Conservation (phyloP, 2,888 invertebrate genomes). For the Seladonia tumulorum region DNA sequence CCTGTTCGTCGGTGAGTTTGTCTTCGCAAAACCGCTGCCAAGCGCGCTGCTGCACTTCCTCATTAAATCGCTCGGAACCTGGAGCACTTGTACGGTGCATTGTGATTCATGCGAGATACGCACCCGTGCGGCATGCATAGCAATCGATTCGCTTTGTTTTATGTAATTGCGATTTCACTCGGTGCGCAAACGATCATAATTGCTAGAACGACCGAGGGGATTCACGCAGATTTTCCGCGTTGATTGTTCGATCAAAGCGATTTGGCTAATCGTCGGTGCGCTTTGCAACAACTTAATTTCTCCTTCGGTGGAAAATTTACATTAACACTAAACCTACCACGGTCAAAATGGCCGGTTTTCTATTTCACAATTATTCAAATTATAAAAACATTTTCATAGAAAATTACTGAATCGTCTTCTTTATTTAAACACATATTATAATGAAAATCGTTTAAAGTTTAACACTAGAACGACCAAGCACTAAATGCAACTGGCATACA, state of each 20-base stretch:
- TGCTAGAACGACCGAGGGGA: not conserved
- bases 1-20: slow-evolving; percentile 68
- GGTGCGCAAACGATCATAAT: not conserved
- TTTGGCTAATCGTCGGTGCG: not conserved
- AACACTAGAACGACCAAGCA: too few species aligned
- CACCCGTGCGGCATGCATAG: slow-evolving; percentile 4
- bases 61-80: slow-evolving; percentile 17
- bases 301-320: too few species aligned
- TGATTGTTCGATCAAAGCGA: not conserved
- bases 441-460: too few species aligned
- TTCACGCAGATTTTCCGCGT: not conserved
- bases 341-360: too few species aligned
- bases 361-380: too few species aligned
- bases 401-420: too few species aligned
- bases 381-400: too few species aligned
- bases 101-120: slow-evolving; percentile 6
- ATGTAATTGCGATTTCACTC: slow-evolving; percentile 41
- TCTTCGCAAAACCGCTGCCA: slow-evolving; percentile 20
- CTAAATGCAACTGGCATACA: too few species aligned
- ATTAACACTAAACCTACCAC: too few species aligned
- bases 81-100: not conserved
- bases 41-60: slow-evolving; percentile 48
- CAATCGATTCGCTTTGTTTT: slow-evolving; percentile 29
- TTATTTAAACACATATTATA: too few species aligned
- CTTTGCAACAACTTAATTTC: too few species aligned